These are phyloP conservation scores for Drosophila melanica DNA, from an alignment of 1,140 invertebrate species.

Conservation along the genomic window DNA sequence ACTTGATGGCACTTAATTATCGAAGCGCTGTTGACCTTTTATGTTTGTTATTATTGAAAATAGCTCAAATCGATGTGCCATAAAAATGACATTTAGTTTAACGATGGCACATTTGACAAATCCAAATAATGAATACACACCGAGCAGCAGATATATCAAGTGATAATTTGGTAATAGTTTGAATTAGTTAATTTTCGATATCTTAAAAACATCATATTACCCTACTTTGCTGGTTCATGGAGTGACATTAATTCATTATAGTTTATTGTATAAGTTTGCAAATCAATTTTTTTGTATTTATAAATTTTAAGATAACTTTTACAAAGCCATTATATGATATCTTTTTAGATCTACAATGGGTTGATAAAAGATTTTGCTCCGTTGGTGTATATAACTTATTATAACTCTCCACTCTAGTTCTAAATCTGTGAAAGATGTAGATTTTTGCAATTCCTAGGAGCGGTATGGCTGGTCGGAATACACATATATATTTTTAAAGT, in stretches of 20 bases:
- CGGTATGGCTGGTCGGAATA: too few relatives aligned
- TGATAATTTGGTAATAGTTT: background rate
- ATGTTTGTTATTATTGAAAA: conserved; percentile 48
- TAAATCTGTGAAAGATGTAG: too few relatives aligned
- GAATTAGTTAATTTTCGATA: background rate
- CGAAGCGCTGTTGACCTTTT: conserved; percentile 60
- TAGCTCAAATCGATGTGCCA: conserved; percentile 46
- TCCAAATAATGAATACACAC: conserved; percentile 2
- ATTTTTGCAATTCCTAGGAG: too few relatives aligned
- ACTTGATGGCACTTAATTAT: conserved; percentile 41
- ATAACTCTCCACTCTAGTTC: too few relatives aligned
- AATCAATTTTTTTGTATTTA: too few relatives aligned
- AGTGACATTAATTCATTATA: background rate
- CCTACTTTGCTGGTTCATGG: conserved; percentile 42
- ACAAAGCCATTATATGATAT: too few relatives aligned
- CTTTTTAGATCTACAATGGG: too few relatives aligned
- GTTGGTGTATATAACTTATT: too few relatives aligned
- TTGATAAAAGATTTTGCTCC: too few relatives aligned
- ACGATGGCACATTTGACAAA: conserved; percentile 19
- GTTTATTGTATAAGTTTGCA: too few relatives aligned
- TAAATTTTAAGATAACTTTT: too few relatives aligned
- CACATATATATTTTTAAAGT: background rate
- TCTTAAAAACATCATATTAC: background rate
- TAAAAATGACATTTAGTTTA: conserved; percentile 48
- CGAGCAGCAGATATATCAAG: background rate